Conservation (phyloP, 2,797 vertebrate species). For the Manis pentadactyla region DNA sequence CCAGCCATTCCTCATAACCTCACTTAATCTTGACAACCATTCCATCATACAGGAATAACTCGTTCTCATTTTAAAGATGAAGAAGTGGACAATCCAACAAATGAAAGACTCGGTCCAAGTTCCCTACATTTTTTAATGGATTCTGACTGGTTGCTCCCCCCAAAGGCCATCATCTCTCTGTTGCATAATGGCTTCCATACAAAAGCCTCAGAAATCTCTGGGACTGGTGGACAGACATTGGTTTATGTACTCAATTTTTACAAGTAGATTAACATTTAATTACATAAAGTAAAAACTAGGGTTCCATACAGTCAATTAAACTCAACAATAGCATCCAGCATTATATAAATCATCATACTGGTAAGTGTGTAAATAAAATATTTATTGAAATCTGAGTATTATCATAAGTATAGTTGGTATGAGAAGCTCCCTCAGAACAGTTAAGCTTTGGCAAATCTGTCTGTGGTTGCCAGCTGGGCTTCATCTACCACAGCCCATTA, state of each 20-base stretch:
- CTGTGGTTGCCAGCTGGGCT: slow-evolving; percentile 30
- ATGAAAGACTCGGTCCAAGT: not conserved
- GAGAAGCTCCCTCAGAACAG: not conserved
- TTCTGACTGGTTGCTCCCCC: not conserved
- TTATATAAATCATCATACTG: slow-evolving; percentile 63
- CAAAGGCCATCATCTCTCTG: not conserved
- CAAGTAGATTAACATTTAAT: slow-evolving; percentile 69
- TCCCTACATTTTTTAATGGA: not conserved
- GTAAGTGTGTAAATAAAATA: slow-evolving; percentile 74
- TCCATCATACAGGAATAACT: not conserved
- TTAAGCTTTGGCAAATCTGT: slow-evolving; percentile 45
- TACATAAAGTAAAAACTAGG: slow-evolving; percentile 56
- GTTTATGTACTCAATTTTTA: slow-evolving; percentile 34
- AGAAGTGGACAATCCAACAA: not conserved
- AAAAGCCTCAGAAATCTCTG: not conserved
- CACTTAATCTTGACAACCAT: not conserved
- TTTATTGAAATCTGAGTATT: slow-evolving; percentile 54
- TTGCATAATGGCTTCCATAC: not conserved
- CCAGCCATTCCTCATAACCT: not conserved
- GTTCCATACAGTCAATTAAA: slow-evolving; percentile 54
- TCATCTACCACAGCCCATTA: not conserved
- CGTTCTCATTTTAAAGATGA: not conserved
- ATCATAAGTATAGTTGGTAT: not conserved
- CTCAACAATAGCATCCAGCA: not conserved
- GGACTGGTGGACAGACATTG: not conserved